A percentile compares a stretch with the other conserved stretches of the same genome.
Conservation (phyloP, 2,888 invertebrate species). For the Tetramorium bicarinatum region DNA sequence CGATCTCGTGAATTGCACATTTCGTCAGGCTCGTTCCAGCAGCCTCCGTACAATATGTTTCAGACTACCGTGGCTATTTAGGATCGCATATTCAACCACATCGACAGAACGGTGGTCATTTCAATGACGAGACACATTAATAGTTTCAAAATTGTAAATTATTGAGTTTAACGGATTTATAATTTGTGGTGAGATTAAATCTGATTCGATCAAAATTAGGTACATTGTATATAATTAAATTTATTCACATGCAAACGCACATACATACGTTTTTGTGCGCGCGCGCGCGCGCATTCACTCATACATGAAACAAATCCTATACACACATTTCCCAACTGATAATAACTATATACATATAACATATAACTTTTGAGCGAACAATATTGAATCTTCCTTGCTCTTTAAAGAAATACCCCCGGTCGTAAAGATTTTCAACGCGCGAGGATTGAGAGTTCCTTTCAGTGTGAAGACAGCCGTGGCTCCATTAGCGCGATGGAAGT, state of each 20-base stretch:
- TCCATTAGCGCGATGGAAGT: conserved; percentile 53
- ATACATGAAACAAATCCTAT: background rate
- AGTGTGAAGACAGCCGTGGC: conserved; percentile 45
- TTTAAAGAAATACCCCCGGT: conserved; percentile 9
- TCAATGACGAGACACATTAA: background rate
- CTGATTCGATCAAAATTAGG: background rate
- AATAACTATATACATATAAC: background rate
- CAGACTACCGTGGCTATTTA: background rate
- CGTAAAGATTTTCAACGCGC: conserved; percentile 35
- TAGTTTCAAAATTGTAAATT: conserved; percentile 26
- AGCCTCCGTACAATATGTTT: background rate
- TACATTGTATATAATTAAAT: background rate
- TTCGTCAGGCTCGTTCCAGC: background rate
- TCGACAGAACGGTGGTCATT: background rate
- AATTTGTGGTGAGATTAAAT: conserved; percentile 18
- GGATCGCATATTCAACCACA: conserved; percentile 1
- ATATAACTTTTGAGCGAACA: background rate
- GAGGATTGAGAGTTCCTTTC: conserved; percentile 48
- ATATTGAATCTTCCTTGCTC: conserved; percentile 19
- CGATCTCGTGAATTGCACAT: background rate
- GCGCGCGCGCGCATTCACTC: background rate
- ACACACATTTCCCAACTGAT: background rate
- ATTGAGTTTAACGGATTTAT: conserved; percentile 14
- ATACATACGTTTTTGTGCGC: background rate
- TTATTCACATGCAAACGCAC: background rate